Percentiles rank a stretch among this genome's conserved stretches.
Evolutionary conservation across 2,888 invertebrate species (phyloP).

Genomic region (Orchesellides sinensis): DNA sequence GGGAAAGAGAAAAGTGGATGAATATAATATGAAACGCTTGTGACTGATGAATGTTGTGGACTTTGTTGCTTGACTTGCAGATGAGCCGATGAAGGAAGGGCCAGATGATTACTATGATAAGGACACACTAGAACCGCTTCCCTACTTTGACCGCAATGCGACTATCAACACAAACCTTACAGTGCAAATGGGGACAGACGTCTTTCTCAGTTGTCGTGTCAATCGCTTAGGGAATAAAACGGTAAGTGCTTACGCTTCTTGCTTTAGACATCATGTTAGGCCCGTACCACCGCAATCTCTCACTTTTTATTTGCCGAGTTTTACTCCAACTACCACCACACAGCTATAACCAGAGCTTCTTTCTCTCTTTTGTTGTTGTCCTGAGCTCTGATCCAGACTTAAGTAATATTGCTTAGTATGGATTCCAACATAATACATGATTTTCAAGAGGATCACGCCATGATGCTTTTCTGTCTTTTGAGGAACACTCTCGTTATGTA

Average conservation of each 20-base stretch:
- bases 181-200: constrained; percentile 74
- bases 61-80: constrained; percentile 59
- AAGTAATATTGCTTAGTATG: constrained; percentile 1
- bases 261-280: neutral
- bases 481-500: too few species aligned
- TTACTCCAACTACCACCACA: neutral
- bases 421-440: constrained; percentile 17
- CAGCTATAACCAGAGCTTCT: neutral
- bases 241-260: constrained; percentile 63
- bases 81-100: constrained; percentile 65
- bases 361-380: constrained; percentile 20
- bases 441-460: constrained; percentile 24
- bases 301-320: neutral
- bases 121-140: constrained; percentile 70
- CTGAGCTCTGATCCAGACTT: neutral
- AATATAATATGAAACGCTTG: neutral
- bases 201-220: constrained; percentile 74
- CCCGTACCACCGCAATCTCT: constrained; percentile 1
- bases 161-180: constrained; percentile 73
- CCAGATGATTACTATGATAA: constrained; percentile 72
- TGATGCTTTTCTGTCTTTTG: constrained; percentile 14
- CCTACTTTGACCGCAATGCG: constrained; percentile 73
- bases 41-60: constrained; percentile 49
- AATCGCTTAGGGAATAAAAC: constrained; percentile 74
- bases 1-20: neutral